Evolutionary conservation across 2,888 invertebrate species (phyloP), one percentile per base, ranked within the genome.

Genomic region (Chrysotoxum bicinctum): DNA sequence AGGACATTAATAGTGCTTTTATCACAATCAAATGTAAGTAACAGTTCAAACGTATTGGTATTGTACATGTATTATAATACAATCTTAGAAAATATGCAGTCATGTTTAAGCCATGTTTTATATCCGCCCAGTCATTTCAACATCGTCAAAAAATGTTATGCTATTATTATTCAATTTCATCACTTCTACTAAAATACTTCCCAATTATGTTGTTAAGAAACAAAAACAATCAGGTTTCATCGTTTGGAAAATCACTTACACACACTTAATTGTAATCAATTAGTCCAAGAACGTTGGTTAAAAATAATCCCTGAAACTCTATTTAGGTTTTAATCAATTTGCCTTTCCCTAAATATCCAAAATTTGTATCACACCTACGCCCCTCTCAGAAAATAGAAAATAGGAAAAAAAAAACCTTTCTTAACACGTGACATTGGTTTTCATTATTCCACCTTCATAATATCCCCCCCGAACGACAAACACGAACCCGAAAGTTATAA

Each of bases 381-480:
- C 21, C 8, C 19, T 12, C 35, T 9, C 0, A 40, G 26, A 7
- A 40, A 48, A 64, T 58, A 21, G n/a, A 23, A 30, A 19, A 45
- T 4, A 21, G 43, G 32, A 37, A 48, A 16, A 52, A 19, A 73
- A 74, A n/a, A 74, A 50, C 23, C 9, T 26, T 21, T 43, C 37
- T 54, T 40, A 60, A 56, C 48, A 69, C 73, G 64, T 74, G 74
- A 64, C 79, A 64, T 69, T 74, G 35, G 23, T 73, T 79, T 64
- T 64, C 62, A 69, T 80, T 73, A 74, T 52, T 32, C 50, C 21
- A 69, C 60, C 37, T 37, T 68, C 32, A 62, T 40, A 62, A 37
- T 40, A 2, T 1, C 14, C 26, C 14, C 16, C 8, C 19, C 50
- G 23, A 50, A 26, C 23, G n/a, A 7, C 21, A 48, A 48, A 62